phyloP scores from a whole-genome alignment of 2,888 invertebrate genomes.

The Spisula solida region DNA sequence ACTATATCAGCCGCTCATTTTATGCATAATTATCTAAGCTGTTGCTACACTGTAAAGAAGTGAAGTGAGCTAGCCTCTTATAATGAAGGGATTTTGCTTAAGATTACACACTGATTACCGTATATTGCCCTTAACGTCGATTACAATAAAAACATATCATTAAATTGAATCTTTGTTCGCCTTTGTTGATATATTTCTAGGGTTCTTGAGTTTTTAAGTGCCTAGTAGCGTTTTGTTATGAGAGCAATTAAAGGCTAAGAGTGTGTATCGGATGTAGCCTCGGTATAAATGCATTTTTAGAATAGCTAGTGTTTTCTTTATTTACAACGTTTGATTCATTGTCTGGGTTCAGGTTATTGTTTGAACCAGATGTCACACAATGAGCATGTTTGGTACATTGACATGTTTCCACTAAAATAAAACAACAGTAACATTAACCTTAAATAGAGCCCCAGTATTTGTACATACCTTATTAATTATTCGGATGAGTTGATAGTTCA shows the following conservation, averaged over 20 bases:
- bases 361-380: too few relatives aligned
- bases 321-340: neutral
- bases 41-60: neutral
- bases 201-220: neutral
- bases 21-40: conserved; percentile 4
- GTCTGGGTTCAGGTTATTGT: neutral
- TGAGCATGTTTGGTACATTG: too few relatives aligned
- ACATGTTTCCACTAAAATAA: too few relatives aligned
- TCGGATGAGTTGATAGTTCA: too few relatives aligned
- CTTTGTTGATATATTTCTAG: conserved; percentile 34
- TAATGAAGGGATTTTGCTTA: conserved; percentile 38
- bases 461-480: too few relatives aligned
- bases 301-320: conserved; percentile 8
- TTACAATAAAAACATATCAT: conserved; percentile 34
- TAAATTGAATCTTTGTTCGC: conserved; percentile 40
- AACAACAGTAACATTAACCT: too few relatives aligned
- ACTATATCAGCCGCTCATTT: conserved; percentile 5
- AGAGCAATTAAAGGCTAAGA: conserved; percentile 25
- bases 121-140: conserved; percentile 45
- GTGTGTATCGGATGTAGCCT: neutral
- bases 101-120: conserved; percentile 46
- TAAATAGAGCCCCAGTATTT: too few relatives aligned
- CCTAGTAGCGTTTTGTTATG: conserved; percentile 41
- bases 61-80: conserved; percentile 28
- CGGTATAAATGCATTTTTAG: neutral